Conservation (phyloP, 2,113 vertebrate species). For the Paradoxurus hermaphroditus region DNA sequence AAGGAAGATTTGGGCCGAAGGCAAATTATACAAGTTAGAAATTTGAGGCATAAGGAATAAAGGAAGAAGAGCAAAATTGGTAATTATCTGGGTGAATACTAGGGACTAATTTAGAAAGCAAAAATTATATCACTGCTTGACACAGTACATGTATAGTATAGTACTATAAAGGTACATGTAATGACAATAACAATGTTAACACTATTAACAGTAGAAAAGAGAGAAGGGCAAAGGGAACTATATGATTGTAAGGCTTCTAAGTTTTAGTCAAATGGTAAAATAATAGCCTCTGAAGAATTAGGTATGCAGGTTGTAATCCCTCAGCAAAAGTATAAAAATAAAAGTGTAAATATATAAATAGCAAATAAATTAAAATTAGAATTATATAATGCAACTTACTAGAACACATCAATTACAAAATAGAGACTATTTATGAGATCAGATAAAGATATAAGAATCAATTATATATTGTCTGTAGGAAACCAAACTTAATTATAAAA, state of each 20-base stretch:
- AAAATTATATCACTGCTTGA: not conserved
- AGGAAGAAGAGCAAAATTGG: not conserved
- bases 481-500: not conserved
- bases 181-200: not conserved
- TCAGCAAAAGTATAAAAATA: not conserved
- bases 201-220: not conserved
- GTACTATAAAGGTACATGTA: not conserved
- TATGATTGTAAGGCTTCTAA: not conserved
- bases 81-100: not conserved
- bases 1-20: not conserved
- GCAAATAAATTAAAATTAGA: not conserved
- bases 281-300: not conserved
- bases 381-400: not conserved
- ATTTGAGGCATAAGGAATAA: not conserved
- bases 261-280: not conserved
- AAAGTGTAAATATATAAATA: not conserved
- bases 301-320: not conserved
- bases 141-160: too few species aligned
- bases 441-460: not conserved
- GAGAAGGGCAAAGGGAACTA: not conserved
- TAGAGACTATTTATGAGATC: not conserved
- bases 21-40: not conserved
- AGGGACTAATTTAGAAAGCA: not conserved
- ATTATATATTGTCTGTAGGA: not conserved
- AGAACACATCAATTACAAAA: not conserved